Base-by-base conservation (phyloP, 1,140 invertebrate genomes). In the Brachionus rubens region DNA sequence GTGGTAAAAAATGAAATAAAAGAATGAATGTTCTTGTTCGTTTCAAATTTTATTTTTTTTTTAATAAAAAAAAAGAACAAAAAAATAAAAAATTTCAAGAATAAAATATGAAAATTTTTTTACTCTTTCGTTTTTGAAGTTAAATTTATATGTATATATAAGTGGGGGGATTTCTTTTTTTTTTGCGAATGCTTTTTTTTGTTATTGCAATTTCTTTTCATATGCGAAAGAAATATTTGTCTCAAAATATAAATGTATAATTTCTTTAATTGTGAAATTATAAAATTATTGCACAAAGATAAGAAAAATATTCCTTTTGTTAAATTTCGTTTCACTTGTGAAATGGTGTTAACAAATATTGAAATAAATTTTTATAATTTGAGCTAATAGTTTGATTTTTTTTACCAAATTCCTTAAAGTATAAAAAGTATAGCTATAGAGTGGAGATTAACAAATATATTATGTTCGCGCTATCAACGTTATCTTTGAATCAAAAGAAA, bases 71-170 rank as follows among this genome's bases (percentile, higher is more conserved):
- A n/a, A n/a, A n/a, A n/a, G n/a, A n/a, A n/a, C n/a, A n/a, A n/a
- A n/a, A n/a, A n/a, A n/a, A n/a, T n/a, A 59, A 59, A 33, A 59
- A 36, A 36, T 36, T 59, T 59, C 54, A 59, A 59, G 54, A 59
- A 59, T 59, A 59, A 59, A 59, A 59, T 59, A 59, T 59, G 54
- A 59, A 59, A 59, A 59, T 59, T 59, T 59, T 59, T 33, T 59
- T 59, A 16, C 36, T 33, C 16, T 59, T 59, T 59, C 3, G 30
- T 33, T 59, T 6, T n/a, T 54, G 28, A 28, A 54, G 52, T 54
- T 14, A 28, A 26, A 28, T 14, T 54, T 54, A n/a, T 21, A 54
- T 28, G 14, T 54, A 54, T 54, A 54, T 54, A 28, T 54, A 54
- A 28, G 33, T 28, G 28, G 33, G 24, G 14, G 12, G n/a, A 26